These are phyloP conservation scores for Diprion similis DNA, from an alignment of 1,140 invertebrate species.

Conservation along the genomic window DNA sequence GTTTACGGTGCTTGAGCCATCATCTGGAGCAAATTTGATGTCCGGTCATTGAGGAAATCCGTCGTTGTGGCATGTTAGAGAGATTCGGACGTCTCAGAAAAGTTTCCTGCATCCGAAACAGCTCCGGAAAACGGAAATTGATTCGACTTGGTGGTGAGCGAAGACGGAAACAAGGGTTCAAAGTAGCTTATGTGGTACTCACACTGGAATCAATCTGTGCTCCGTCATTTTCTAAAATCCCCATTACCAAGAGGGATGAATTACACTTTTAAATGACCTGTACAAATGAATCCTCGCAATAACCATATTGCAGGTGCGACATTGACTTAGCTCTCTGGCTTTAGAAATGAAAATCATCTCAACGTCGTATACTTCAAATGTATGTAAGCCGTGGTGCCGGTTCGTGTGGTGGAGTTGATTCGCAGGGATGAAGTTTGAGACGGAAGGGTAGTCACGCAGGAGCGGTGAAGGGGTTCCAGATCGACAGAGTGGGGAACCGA, in stretches of 20 bases:
- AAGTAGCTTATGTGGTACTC: background rate
- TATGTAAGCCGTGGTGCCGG: conserved; percentile 20
- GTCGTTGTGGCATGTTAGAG: background rate
- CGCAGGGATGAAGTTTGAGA: conserved; percentile 13
- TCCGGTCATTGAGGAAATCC: background rate
- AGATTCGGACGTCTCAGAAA: background rate
- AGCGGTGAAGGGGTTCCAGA: background rate
- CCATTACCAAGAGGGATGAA: conserved; percentile 4
- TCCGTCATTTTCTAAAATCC: background rate
- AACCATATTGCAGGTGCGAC: background rate
- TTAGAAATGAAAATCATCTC: conserved; percentile 45
- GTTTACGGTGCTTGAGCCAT: too few relatives aligned
- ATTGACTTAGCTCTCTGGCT: conserved; percentile 37
- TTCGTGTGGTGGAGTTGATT: background rate
- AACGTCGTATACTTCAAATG: conserved; percentile 43
- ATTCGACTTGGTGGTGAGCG: background rate
- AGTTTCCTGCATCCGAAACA: background rate
- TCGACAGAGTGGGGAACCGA: conserved; percentile 25
- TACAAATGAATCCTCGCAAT: background rate
- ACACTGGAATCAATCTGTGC: background rate
- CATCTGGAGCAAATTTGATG: too few relatives aligned
- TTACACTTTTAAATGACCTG: background rate
- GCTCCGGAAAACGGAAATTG: background rate
- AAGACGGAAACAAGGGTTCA: background rate
- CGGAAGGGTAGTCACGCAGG: conserved; percentile 27